Evolutionary conservation across 1,140 invertebrate genomes (phyloP), one percentile per base, ranked within the genome.

Genomic region (Myzus persicae): DNA sequence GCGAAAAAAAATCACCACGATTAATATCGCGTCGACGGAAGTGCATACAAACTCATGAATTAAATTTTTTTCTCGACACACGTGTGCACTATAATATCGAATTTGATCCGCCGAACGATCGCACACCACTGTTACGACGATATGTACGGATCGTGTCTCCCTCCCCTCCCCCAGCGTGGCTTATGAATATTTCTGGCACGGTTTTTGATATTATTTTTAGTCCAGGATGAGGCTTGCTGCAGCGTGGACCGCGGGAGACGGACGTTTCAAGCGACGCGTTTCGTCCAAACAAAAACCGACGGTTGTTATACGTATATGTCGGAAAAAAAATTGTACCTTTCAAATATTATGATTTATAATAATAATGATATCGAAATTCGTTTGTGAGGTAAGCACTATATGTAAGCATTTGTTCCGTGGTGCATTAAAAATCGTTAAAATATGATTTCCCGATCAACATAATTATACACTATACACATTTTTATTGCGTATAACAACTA

Each of bases 181-280:
- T 22, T 82, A 82, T 20, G 36, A 20, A 38, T 36, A 82, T 82
- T 85, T 85, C 40, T 85, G 84, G 84, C 84, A 85, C 84, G 42
- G 26, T 85, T 85, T 44, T 44, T n/a, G 84, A 14, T 85, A 85
- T 85, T 85, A 85, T 85, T 85, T 85, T 85, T 85, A 85, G 84
- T 85, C 42, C 26, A 85, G 26, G 42, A 85, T 11, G 48, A 48
- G 14, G 42, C 76, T 38, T 76, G 59, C 59, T 42, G 40, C 82
- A 24, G 24, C 40, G 8, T 9, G 82, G 8, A 26, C 24, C 24
- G 42, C 24, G 24, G 40, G 40, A 85, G 42, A 40, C 24, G 26
- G 36, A 82, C 76, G 18, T 82, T 85, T 44, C 84, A 40, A 14
- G 26, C 4, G 38, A 44, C 84, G 38, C 24, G 26, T 84, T 84